phyloP scores from a whole-genome alignment of 1,140 invertebrate genomes.

The Apocrypta bakeri region DNA sequence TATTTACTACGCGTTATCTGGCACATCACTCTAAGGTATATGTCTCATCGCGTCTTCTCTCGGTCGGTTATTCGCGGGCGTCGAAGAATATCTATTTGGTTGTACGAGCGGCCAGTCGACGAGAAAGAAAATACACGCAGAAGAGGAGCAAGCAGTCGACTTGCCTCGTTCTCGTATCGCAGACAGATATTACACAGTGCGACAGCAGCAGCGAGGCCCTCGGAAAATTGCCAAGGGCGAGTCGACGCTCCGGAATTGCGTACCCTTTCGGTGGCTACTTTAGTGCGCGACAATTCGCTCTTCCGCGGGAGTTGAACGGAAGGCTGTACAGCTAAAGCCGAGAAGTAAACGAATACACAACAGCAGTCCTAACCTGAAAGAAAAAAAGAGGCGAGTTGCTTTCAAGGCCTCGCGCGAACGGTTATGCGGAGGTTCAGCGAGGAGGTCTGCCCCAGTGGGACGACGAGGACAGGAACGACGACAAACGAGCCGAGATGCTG shows the following conservation, averaged over 20 bases:
- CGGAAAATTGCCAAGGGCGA: background rate
- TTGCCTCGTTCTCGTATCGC: background rate
- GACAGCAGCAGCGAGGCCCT: background rate
- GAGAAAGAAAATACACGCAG: no score
- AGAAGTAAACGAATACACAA: background rate
- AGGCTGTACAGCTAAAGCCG: background rate
- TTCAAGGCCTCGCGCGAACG: constrained; percentile 28
- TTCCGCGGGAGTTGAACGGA: background rate
- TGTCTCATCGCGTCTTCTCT: background rate
- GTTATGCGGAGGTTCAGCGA: constrained; percentile 42
- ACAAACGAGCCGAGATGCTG: constrained; percentile 50
- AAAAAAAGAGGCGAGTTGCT: background rate
- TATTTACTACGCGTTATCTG: constrained; percentile 62
- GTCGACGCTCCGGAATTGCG: background rate
- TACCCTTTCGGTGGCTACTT: background rate
- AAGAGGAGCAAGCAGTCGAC: background rate
- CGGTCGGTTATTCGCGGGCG: background rate
- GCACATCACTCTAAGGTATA: constrained; percentile 10
- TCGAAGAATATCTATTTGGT: background rate
- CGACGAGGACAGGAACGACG: constrained; percentile 57
- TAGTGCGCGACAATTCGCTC: background rate
- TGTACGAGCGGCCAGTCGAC: background rate
- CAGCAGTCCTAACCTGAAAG: constrained; percentile 19
- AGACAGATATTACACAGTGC: background rate
- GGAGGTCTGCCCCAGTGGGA: background rate